A percentile compares a stretch with the other conserved stretches of the same genome.
phyloP scores from a whole-genome alignment of 2,113 vertebrate genomes.

The Bothrops jararaca region DNA sequence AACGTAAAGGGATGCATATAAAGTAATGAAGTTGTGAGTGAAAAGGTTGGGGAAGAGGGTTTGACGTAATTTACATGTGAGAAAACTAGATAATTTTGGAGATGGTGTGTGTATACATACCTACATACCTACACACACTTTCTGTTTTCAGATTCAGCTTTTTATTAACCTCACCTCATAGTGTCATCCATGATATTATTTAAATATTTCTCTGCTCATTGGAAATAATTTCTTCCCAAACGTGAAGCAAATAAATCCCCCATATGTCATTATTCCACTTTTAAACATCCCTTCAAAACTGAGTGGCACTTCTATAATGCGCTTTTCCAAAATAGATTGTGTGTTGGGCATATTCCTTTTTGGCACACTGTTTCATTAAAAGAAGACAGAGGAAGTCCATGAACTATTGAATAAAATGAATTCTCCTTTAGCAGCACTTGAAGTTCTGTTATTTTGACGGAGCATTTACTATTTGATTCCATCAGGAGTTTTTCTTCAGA shows the following conservation, averaged over 20 bases:
- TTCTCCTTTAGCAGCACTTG: neutral
- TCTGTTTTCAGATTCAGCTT: neutral
- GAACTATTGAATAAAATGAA: neutral
- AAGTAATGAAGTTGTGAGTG: neutral
- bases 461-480: neutral
- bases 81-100: neutral
- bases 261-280: neutral
- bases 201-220: neutral
- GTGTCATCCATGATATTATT: neutral
- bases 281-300: too few species aligned
- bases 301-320: neutral
- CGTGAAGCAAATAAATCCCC: neutral
- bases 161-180: neutral
- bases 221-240: neutral
- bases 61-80: too few species aligned
- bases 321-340: neutral
- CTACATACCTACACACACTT: neutral
- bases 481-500: neutral
- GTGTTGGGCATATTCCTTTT: fast-evolving
- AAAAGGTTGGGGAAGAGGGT: neutral
- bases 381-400: neutral
- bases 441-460: neutral
- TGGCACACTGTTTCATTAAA: neutral
- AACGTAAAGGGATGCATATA: too few species aligned
- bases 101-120: too few species aligned